phyloP scores from a whole-genome alignment of 30 jellyfish, hydroid and myxozoan genomes.

The Aurelia sp. region DNA sequence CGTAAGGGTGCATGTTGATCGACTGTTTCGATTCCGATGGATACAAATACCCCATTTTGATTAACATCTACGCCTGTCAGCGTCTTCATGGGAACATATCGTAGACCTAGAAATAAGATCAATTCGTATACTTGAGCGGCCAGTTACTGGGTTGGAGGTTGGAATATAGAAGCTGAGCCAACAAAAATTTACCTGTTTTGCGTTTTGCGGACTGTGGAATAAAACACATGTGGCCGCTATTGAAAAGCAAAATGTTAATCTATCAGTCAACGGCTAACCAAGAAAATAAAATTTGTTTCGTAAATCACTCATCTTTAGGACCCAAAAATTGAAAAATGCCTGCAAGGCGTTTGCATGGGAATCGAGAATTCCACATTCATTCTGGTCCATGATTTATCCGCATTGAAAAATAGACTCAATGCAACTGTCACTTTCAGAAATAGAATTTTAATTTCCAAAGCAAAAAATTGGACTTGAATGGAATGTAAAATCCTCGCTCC shows the following conservation, averaged over 20 bases:
- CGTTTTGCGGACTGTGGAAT: too few relatives aligned
- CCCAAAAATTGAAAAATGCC: too few relatives aligned
- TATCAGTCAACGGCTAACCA: not conserved
- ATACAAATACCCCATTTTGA: constrained; percentile 78
- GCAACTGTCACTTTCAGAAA: too few relatives aligned
- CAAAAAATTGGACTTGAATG: not conserved
- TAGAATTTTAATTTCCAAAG: too few relatives aligned
- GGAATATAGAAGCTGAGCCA: not conserved
- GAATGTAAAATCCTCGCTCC: too few relatives aligned
- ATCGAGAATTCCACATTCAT: too few relatives aligned
- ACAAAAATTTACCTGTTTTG: not conserved
- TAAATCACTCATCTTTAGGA: too few relatives aligned
- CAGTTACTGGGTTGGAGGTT: not conserved
- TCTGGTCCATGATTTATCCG: not conserved
- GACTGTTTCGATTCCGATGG: constrained; percentile 25
- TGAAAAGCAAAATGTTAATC: too few relatives aligned
- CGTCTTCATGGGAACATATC: constrained; percentile 86
- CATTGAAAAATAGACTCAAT: not conserved
- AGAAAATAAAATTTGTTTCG: too few relatives aligned
- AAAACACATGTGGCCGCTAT: not conserved
- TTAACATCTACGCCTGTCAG: constrained; percentile 71
- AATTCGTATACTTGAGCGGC: not conserved
- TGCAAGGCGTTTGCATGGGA: too few relatives aligned
- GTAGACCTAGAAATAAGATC: constrained; percentile 66
- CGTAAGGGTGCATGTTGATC: constrained; percentile 11